Conservation (phyloP, 2,797 vertebrate genomes). For the Telmatherina bonti region DNA sequence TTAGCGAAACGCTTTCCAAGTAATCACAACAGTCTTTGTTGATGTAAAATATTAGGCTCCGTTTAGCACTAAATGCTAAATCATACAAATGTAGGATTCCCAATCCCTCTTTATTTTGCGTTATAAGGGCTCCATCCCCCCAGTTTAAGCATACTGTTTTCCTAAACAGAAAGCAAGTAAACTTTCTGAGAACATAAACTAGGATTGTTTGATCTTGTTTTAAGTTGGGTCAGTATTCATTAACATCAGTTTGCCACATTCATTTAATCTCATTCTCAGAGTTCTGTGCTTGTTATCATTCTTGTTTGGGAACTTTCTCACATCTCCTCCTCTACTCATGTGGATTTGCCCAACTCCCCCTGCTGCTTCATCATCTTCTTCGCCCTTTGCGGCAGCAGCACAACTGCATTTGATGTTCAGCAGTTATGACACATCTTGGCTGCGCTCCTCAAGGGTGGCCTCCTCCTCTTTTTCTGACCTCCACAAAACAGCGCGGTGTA, state of each 20-base stretch:
- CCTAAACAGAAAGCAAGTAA: too few species aligned
- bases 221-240: not conserved
- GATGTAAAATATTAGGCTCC: too few species aligned
- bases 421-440: slow-evolving; percentile 71
- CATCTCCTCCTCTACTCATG: slow-evolving; percentile 7
- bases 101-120: too few species aligned
- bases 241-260: too few species aligned
- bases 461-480: slow-evolving; percentile 58
- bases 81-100: too few species aligned
- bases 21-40: too few species aligned
- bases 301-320: not conserved
- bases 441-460: slow-evolving; percentile 39
- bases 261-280: not conserved
- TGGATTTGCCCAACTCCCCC: slow-evolving; percentile 21
- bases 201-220: not conserved
- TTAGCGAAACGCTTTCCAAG: too few species aligned
- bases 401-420: slow-evolving; percentile 64
- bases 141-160: too few species aligned
- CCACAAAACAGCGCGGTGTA: slow-evolving; percentile 37
- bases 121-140: too few species aligned
- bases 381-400: slow-evolving; percentile 49
- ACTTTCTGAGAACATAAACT: not conserved
- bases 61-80: too few species aligned
- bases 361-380: slow-evolving; percentile 41
- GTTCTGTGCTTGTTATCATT: not conserved